Evolutionary conservation across 1,140 invertebrate species (phyloP), one percentile per base, ranked within the genome.

Genomic region (Drosophila watanabei): DNA sequence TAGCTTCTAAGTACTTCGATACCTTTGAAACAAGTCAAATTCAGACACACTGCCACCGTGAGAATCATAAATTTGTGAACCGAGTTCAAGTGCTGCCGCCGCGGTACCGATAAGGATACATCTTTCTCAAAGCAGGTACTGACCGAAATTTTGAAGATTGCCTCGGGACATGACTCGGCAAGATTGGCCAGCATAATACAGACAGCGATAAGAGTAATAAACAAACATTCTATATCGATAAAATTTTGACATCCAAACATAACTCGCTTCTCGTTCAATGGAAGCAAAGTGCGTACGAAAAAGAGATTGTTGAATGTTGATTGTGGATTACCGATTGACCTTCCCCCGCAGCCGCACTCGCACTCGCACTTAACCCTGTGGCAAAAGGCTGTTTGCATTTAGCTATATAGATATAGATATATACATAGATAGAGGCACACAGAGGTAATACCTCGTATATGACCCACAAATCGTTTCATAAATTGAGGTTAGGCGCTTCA

Each of bases 321-420:
- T 28, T 39, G 51, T 8, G 20, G 35, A 39, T 39, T 57, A 14
- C 14, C 32, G 20, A 84, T 83, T 88, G 83, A 60, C 83, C 83
- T 86, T 86, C 63, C 51, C 62, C 51, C 62, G 56, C 65, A 77
- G 72, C 71, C 64, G 37, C 57, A 79, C 66, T 41, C 75, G 61
- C 75, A 90, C 85, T 89, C 75, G 61, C 75, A 90, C 85, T 89
- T 89, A 90, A 84, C 85, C 85, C 85, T 86, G 87, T 86, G 51
- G 37, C 72, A 88, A 82, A 89, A 87, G 79, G 79, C 79, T 91
- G 57, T 82, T 73, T 79, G 54, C 69, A 75, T 83, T 57, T 63
- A 68, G 49, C 75, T 69, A 48, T 24, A 54, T 62, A 48, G 18
- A 54, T 62, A 65, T 60, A 58, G 30, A 56, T 59, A 63, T 24